A percentile compares a stretch with the other conserved stretches of the same genome.
phyloP scores from a whole-genome alignment of 2,888 invertebrate species.

The Eugnorisma glareosa region DNA sequence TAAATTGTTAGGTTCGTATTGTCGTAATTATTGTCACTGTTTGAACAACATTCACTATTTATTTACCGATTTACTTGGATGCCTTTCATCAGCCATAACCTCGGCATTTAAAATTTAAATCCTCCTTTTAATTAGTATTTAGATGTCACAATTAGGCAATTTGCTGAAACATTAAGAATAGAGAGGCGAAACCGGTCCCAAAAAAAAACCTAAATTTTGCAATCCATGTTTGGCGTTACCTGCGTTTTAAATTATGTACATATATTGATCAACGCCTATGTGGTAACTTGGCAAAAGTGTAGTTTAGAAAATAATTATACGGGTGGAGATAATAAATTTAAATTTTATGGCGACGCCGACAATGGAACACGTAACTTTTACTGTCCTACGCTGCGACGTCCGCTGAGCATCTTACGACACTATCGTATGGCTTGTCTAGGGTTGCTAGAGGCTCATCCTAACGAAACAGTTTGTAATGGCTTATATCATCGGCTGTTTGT shows the following conservation, averaged over 20 bases:
- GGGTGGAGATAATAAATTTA: constrained; percentile 62
- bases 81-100: constrained; percentile 40
- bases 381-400: constrained; percentile 43
- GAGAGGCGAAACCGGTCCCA: constrained; percentile 39
- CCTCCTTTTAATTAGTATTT: constrained; percentile 21
- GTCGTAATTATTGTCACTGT: constrained; percentile 28
- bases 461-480: not conserved
- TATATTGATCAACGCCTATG: constrained; percentile 55
- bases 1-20: constrained; percentile 1
- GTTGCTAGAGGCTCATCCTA: constrained; percentile 13
- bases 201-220: constrained; percentile 52
- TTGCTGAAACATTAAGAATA: constrained; percentile 43
- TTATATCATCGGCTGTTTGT: not conserved
- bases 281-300: constrained; percentile 58
- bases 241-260: constrained; percentile 56
- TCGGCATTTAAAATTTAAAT: constrained; percentile 27
- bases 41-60: constrained; percentile 31
- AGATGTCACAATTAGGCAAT: constrained; percentile 44
- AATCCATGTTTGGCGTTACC: constrained; percentile 44
- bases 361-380: constrained; percentile 64
- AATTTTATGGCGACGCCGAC: constrained; percentile 57
- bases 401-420: constrained; percentile 49
- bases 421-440: constrained; percentile 36
- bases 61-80: constrained; percentile 16
- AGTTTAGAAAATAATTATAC: constrained; percentile 66